phyloP scores from a whole-genome alignment of 53 echinoderm and acorn worm species.

The Actinopyga echinites region DNA sequence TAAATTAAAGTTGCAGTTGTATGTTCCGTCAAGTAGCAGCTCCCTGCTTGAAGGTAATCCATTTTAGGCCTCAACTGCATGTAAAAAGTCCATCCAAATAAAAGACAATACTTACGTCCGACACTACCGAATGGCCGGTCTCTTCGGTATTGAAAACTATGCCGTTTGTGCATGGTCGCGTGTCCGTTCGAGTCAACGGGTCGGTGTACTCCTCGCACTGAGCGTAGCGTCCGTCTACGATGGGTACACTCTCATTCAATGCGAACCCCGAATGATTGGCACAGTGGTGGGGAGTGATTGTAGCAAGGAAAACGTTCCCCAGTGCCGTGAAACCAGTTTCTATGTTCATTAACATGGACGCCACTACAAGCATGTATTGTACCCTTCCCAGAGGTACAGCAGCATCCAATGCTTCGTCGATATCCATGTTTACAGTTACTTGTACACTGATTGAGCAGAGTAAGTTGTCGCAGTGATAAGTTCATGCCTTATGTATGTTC shows the following conservation, averaged over 20 bases:
- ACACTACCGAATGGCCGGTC: conserved; percentile 13
- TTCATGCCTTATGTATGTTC: no score
- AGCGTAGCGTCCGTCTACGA: background rate
- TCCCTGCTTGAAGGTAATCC: no score
- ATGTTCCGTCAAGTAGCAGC: no score
- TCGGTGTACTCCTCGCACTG: background rate
- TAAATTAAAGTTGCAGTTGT: no score
- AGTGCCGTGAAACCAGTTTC: background rate
- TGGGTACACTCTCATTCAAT: conserved; percentile 10
- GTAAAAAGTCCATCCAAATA: background rate
- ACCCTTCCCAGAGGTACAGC: background rate
- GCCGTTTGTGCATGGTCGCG: background rate
- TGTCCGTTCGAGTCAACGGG: background rate
- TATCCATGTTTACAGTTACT: background rate
- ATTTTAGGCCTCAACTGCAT: no score
- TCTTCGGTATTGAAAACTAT: background rate
- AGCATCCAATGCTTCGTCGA: background rate
- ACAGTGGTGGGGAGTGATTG: conserved; percentile 8
- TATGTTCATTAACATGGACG: conserved; percentile 3
- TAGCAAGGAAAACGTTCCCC: conserved; percentile 21
- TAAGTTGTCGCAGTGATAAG: no score
- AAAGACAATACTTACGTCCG: background rate
- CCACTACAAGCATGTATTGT: background rate
- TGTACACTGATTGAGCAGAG: no score
- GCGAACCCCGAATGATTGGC: background rate